Conservation (phyloP, 2,888 invertebrate species). For the Hemicrepidius hirtus region DNA sequence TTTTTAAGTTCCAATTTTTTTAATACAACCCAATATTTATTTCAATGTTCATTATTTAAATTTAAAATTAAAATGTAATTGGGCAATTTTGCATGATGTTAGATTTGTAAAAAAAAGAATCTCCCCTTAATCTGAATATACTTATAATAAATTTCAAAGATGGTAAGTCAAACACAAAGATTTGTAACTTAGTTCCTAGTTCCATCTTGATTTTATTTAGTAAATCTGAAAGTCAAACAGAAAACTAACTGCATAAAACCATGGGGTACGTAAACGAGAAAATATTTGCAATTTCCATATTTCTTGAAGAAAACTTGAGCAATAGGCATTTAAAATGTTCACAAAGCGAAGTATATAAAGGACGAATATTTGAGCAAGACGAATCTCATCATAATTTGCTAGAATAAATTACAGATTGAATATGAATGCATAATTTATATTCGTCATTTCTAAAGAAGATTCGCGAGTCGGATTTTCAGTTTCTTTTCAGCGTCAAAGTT, state of each 20-base stretch:
- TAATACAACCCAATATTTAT: no score
- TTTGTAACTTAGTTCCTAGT: not conserved
- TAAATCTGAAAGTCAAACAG: slow-evolving; percentile 25
- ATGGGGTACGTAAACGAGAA: slow-evolving; percentile 26
- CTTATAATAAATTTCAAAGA: not conserved
- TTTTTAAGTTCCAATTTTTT: no score
- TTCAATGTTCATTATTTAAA: no score
- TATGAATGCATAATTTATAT: slow-evolving; percentile 46
- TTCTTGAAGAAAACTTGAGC: slow-evolving; percentile 8
- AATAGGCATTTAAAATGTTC: slow-evolving; percentile 33
- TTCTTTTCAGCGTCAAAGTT: slow-evolving; percentile 44
- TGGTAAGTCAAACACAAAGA: not conserved
- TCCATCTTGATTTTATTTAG: not conserved
- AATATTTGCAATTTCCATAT: slow-evolving; percentile 26
- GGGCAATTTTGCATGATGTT: not conserved
- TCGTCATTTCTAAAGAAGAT: slow-evolving; percentile 37
- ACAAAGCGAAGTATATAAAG: slow-evolving; percentile 33
- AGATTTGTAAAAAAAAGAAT: not conserved
- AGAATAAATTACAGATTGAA: slow-evolving; percentile 50
- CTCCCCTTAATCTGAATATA: not conserved
- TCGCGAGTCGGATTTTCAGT: slow-evolving; percentile 41
- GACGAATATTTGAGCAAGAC: slow-evolving; percentile 23
- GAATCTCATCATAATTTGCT: slow-evolving; percentile 43
- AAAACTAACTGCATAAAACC: slow-evolving; percentile 17
- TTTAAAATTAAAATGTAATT: slow-evolving; percentile 10